These are phyloP conservation scores for Aproaerema taeniolella DNA, from an alignment of 2,888 invertebrate genomes.

Conservation along the genomic window DNA sequence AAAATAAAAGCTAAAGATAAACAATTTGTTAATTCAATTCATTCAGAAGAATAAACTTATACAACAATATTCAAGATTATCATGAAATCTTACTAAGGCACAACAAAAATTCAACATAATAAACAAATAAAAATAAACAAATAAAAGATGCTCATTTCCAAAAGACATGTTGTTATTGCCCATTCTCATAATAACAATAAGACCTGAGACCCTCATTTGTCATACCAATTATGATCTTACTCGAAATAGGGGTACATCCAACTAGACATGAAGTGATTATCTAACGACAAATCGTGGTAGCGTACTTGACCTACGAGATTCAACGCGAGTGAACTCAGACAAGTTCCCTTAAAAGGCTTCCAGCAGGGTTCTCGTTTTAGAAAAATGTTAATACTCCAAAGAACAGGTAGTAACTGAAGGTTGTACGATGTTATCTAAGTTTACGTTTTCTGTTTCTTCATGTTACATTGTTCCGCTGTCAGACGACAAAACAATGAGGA, in stretches of 20 bases:
- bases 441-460: conserved; percentile 13
- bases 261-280: conserved; percentile 20
- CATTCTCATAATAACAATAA: too few species aligned
- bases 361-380: conserved; percentile 17
- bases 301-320: conserved; percentile 27
- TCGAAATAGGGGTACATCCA: conserved; percentile 12
- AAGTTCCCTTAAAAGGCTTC: conserved; percentile 28
- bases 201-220: conserved; percentile 2
- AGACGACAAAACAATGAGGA: conserved; percentile 9
- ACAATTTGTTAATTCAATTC: too few species aligned
- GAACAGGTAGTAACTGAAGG: conserved; percentile 17
- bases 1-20: too few species aligned
- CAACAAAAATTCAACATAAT: too few species aligned
- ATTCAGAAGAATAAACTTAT: too few species aligned
- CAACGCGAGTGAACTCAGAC: conserved; percentile 20
- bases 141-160: too few species aligned
- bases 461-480: conserved; percentile 7
- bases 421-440: conserved; percentile 16
- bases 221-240: conserved; percentile 11
- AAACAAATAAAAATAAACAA: too few species aligned
- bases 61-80: too few species aligned
- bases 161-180: too few species aligned
- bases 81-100: too few species aligned
- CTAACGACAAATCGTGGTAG: conserved; percentile 24
- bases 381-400: conserved; percentile 17